Evolutionary conservation across 2,797 vertebrate genomes (phyloP), one percentile per base, ranked within the genome.

Genomic region (Hippoglossus hippoglossus): DNA sequence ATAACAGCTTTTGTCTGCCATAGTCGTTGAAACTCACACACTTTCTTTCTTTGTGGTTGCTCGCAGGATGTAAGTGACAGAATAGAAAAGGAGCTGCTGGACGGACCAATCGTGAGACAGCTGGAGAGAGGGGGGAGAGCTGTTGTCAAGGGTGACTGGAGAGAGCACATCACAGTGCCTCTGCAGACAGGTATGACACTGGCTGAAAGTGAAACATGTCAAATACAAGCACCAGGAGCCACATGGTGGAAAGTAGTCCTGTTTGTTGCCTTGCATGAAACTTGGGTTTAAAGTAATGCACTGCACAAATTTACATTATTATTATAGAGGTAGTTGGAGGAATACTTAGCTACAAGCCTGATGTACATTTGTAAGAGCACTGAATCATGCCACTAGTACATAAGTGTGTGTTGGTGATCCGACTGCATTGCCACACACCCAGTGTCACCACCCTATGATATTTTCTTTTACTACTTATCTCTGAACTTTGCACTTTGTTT

Each of bases 91-190:
- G 98, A 99, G 71, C 92, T 96, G 18, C 92, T 97, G 87, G 97
- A 99, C 2, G 96, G 98, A 79, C 94, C 94, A 9, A 96, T 99
- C 16, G 96, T 99, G 63, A 96, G 94, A 78, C 96, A 98, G 70
- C 88, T 99, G 64, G 98, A 99, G 92, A 94, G 95, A 87, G 97
- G 97, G 0, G 98, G 98, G 63, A 93, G 97, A 86, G 93, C 94
- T 1, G 97, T 99, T 75, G 98, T 99, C 81, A 96, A 96, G 87
- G 85, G 93, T 83, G 97, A 99, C 91, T 99, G 98, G 98, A 95
- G 96, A 81, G 96, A 97, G 64, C 97, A 99, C 55, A 99, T 99
- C 90, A 98, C 97, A 0, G 95, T 99, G 63, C 98, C 98, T 21
- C 94, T 99, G 67, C 98, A 99, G 91, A 99, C 97, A 81, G 98